Evolutionary conservation across 2,797 vertebrate species (phyloP).

Genomic region (Acestrorhynchus altus): DNA sequence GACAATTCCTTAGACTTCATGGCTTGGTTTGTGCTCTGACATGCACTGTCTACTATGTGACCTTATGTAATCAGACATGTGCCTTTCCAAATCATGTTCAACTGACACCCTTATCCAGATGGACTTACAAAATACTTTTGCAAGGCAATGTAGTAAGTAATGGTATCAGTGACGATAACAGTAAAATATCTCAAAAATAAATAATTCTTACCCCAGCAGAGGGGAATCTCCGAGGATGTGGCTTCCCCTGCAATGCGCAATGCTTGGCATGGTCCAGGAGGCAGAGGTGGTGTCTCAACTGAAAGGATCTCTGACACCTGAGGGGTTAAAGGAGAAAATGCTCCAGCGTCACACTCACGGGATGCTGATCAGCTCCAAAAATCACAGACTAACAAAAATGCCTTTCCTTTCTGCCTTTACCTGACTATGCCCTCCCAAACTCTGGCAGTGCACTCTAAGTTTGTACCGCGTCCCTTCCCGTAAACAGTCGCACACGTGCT

Average conservation of each 20-base stretch:
- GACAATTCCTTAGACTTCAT: too few species aligned
- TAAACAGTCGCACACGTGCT: constrained; percentile 77
- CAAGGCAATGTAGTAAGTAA: too few species aligned
- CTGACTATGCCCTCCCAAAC: constrained; percentile 76
- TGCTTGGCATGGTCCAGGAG: constrained; percentile 69
- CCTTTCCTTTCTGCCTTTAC: constrained; percentile 54
- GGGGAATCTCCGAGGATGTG: constrained; percentile 71
- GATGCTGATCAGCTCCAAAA: background rate
- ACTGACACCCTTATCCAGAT: too few species aligned
- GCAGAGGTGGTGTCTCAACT: constrained; percentile 73
- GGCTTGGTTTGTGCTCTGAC: too few species aligned
- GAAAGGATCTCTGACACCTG: constrained; percentile 76
- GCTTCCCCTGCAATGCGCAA: constrained; percentile 67
- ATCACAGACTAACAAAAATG: background rate
- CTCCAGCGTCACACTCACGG: background rate
- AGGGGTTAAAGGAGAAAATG: constrained; percentile 4
- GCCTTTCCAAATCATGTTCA: too few species aligned
- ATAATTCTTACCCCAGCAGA: constrained; percentile 76
- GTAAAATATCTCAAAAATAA: background rate
- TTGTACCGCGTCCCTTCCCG: constrained; percentile 76
- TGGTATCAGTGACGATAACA: too few species aligned
- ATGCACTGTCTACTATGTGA: too few species aligned
- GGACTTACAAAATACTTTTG: too few species aligned
- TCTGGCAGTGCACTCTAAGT: constrained; percentile 76
- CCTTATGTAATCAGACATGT: too few species aligned